Evolutionary conservation across 2,888 invertebrate species (phyloP), one percentile per base, ranked within the genome.

Genomic region (Papilio protenor): DNA sequence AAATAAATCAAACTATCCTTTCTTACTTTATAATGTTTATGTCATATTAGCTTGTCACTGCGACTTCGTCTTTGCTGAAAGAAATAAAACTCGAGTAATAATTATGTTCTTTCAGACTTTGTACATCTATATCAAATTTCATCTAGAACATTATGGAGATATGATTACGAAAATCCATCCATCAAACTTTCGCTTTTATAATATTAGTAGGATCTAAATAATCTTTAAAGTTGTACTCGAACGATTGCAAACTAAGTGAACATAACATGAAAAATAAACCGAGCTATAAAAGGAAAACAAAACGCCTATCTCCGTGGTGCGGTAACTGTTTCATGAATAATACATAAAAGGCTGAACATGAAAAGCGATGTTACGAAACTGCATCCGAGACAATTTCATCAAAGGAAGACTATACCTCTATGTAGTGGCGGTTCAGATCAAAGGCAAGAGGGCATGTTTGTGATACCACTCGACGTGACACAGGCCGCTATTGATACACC

Each of bases 381-480:
- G 83, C 83, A 81, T 80, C 77, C 82, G 82, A 83, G 85, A 85
- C 85, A 86, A 85, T 86, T 84, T 83, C 85, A 83, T 84, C 84
- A 85, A 85, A 85, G 78, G 82, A 79, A 81, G 81, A 80, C 75
- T 45, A 52, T 52, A 33, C 61, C 80, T 79, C 78, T 81, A 80
- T 77, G 77, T 40, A 59, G 33, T 12, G 77, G 77, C 74, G 76
- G 69, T 79, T 77, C 76, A 76, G 83, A 83, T 85, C 86, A 86
- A 86, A 85, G 86, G 82, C 81, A 80, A 81, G 79, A 80, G 83
- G 83, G 80, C 81, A 47, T 85, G 85, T 86, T 86, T 86, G 84
- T 84, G 79, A 69, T 78, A 79, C 79, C 79, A 76, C 81, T 81
- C 73, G 77, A 78, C 71, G 79, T 84, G 81, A 83, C 82, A 82